Conservation (phyloP, 2,797 vertebrate species). For the Thripadectes ignobilis region DNA sequence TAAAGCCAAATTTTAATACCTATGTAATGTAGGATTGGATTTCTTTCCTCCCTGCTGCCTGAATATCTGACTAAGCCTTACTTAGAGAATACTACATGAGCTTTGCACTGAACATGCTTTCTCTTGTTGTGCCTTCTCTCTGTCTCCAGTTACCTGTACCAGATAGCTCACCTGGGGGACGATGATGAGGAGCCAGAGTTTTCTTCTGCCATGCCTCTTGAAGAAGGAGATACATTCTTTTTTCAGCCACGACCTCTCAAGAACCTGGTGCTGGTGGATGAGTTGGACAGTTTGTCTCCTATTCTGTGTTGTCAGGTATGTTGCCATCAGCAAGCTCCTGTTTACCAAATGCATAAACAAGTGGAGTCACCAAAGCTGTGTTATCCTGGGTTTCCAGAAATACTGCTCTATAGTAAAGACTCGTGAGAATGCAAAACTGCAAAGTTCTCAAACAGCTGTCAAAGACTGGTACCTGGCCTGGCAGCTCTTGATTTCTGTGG, state of each 20-base stretch:
- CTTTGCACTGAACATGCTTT: neutral
- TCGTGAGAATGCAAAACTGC: neutral
- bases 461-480: neutral
- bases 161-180: constrained; percentile 97
- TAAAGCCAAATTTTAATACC: neutral
- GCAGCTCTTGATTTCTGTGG: neutral
- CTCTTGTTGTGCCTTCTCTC: neutral
- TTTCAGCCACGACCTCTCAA: constrained; percentile 97
- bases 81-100: neutral
- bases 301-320: constrained; percentile 95
- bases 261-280: constrained; percentile 96
- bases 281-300: constrained; percentile 95
- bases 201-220: constrained; percentile 97
- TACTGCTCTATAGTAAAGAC: neutral
- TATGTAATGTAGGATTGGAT: neutral
- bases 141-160: constrained; percentile 90
- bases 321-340: neutral
- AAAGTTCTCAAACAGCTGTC: neutral
- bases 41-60: neutral
- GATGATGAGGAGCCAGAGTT: constrained; percentile 98
- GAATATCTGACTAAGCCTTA: neutral
- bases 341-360: neutral
- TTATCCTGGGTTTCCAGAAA: neutral
- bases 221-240: constrained; percentile 98
- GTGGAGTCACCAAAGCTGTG: neutral